phyloP scores from a whole-genome alignment of 2,113 vertebrate genomes.

The Takifugu flavidus region DNA sequence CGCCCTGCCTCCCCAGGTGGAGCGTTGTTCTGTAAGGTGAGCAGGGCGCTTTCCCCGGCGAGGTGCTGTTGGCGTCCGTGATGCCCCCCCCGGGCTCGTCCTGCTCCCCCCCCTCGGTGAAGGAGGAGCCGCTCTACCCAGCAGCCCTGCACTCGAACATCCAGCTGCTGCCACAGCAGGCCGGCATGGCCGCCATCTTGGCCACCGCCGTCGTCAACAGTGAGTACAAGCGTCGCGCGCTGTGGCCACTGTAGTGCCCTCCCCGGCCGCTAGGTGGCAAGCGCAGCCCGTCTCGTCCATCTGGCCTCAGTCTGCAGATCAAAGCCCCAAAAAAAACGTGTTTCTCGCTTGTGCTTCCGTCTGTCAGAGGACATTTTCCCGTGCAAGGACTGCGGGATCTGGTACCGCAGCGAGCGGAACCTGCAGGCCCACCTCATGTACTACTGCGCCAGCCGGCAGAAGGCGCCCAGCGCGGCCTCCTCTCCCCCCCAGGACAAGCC shows the following conservation, averaged over 20 bases:
- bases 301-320: too few species aligned
- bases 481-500: slow-evolving; percentile 83
- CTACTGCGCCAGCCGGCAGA: slow-evolving; percentile 94
- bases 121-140: slow-evolving; percentile 72
- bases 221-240: too few species aligned
- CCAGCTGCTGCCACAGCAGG: slow-evolving; percentile 95
- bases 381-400: slow-evolving; percentile 97
- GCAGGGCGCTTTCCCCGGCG: slow-evolving; percentile 68
- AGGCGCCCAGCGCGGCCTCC: slow-evolving; percentile 61
- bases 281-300: too few species aligned
- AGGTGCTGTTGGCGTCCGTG: slow-evolving; percentile 67
- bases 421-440: slow-evolving; percentile 97
- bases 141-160: slow-evolving; percentile 80
- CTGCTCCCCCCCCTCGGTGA: slow-evolving; percentile 60
- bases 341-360: background rate
- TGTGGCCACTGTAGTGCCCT: too few species aligned
- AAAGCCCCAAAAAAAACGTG: background rate
- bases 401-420: slow-evolving; percentile 97
- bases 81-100: slow-evolving; percentile 18
- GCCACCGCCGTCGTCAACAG: slow-evolving; percentile 94
- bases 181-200: slow-evolving; percentile 94
- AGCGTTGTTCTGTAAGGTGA: slow-evolving; percentile 86
- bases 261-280: too few species aligned
- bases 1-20: slow-evolving; percentile 75
- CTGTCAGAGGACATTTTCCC: slow-evolving; percentile 93